phyloP scores from a whole-genome alignment of 1,140 invertebrate species.

The Drosophila sechellia region DNA sequence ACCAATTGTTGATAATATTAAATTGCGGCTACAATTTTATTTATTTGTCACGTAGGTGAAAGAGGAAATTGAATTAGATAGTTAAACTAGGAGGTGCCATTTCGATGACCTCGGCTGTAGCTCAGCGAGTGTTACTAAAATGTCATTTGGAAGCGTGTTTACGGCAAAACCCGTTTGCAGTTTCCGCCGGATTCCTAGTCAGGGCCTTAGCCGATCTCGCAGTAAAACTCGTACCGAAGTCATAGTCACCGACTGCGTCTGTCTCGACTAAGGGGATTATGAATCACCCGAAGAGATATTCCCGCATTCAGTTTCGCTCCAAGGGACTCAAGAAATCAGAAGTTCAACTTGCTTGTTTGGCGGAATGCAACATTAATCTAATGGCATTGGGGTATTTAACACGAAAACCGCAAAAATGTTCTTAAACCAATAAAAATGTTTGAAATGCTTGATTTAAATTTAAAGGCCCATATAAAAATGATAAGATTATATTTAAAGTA shows the following conservation, averaged over 20 bases:
- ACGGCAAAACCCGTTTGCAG: constrained; percentile 61
- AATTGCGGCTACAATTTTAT: too few relatives aligned
- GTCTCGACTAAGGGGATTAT: constrained; percentile 35
- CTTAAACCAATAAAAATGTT: too few relatives aligned
- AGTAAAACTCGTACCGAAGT: constrained; percentile 14
- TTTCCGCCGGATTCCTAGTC: constrained; percentile 19
- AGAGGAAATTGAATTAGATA: not conserved
- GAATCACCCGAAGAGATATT: constrained; percentile 26
- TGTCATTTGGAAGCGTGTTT: constrained; percentile 76
- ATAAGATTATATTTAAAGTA: too few relatives aligned
- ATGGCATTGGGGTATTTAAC: not conserved
- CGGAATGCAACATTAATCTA: not conserved
- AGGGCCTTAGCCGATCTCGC: constrained; percentile 1
- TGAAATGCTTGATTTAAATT: too few relatives aligned
- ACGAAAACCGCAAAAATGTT: too few relatives aligned
- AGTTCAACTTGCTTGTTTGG: not conserved
- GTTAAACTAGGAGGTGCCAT: not conserved
- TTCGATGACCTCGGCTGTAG: constrained; percentile 1
- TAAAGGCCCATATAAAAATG: too few relatives aligned
- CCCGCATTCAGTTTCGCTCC: constrained; percentile 2
- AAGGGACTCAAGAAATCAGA: not conserved
- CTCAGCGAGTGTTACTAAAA: constrained; percentile 69
- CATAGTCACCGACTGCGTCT: constrained; percentile 30
- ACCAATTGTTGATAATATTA: too few relatives aligned
- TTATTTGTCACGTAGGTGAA: too few relatives aligned